Conservation (phyloP, 92 coral and sea anemone genomes). For the Nematostella vectensis region DNA sequence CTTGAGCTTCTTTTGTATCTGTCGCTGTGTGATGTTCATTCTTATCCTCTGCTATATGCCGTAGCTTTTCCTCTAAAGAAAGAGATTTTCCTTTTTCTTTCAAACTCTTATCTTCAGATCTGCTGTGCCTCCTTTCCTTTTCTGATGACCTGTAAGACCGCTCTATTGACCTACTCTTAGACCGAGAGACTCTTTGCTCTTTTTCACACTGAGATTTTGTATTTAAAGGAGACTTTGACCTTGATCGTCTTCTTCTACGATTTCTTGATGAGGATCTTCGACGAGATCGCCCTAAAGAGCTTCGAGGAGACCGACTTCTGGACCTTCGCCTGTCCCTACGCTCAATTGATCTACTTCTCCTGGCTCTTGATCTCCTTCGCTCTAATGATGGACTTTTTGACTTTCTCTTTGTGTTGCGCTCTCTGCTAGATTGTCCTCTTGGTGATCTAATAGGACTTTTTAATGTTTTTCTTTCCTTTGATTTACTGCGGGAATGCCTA, state of each 20-base stretch:
- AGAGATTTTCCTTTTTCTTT: too few relatives aligned
- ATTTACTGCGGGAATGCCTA: not conserved
- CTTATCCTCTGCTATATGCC: not conserved
- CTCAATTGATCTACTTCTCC: not conserved
- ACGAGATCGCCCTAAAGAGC: too few relatives aligned
- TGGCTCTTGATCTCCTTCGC: too few relatives aligned
- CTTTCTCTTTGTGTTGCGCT: not conserved
- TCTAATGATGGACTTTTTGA: not conserved
- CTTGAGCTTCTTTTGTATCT: not conserved
- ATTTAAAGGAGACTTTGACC: not conserved
- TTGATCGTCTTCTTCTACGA: not conserved
- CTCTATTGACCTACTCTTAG: constrained; percentile 6
- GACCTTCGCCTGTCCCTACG: not conserved
- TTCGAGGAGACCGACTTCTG: not conserved
- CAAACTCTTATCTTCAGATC: not conserved
- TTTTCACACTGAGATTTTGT: not conserved
- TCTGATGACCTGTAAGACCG: not conserved
- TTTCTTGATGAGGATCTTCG: not conserved
- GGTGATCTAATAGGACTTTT: not conserved
- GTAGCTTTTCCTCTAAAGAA: not conserved
- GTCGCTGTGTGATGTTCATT: not conserved
- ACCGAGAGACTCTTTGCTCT: not conserved
- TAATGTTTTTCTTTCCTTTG: not conserved
- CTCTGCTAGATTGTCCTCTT: not conserved
- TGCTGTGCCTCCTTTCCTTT: not conserved